phyloP scores from a whole-genome alignment of 2,797 vertebrate genomes.

The Phrynocephalus guinanensis region DNA sequence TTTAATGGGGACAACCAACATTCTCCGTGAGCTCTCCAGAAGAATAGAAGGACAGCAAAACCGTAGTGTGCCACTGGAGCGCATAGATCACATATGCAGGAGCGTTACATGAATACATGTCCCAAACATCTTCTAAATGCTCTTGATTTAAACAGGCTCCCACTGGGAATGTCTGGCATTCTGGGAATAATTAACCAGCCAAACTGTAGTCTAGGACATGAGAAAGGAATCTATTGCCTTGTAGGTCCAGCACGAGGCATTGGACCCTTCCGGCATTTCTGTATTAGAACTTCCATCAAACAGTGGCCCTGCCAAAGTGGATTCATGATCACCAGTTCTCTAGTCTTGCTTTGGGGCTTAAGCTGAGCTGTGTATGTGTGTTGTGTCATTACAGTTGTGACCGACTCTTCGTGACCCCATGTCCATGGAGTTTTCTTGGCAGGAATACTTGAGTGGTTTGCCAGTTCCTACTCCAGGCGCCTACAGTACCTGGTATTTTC shows the following conservation, averaged over 20 bases:
- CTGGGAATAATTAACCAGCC: neutral
- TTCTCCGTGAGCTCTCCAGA: too few relatives aligned
- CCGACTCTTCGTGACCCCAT: too few relatives aligned
- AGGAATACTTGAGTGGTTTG: too few relatives aligned
- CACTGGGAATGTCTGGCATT: constrained; percentile 1
- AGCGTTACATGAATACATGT: neutral
- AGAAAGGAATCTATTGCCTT: neutral
- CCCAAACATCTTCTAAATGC: constrained; percentile 2
- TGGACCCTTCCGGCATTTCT: neutral
- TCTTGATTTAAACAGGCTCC: constrained; percentile 22
- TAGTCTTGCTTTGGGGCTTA: neutral
- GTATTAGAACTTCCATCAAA: neutral
- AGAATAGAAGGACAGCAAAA: too few relatives aligned
- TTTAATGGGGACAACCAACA: neutral
- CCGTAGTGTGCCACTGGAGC: neutral
- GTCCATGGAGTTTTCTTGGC: too few relatives aligned
- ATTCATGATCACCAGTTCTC: neutral
- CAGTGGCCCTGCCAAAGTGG: neutral
- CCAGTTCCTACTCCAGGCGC: too few relatives aligned
- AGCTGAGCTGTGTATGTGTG: too few relatives aligned
- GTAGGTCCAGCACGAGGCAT: neutral
- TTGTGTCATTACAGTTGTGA: too few relatives aligned
- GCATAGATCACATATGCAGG: neutral
- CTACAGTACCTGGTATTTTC: too few relatives aligned
- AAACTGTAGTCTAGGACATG: neutral